Conservation (phyloP, 2,797 vertebrate species). For the Microhierax caerulescens region DNA sequence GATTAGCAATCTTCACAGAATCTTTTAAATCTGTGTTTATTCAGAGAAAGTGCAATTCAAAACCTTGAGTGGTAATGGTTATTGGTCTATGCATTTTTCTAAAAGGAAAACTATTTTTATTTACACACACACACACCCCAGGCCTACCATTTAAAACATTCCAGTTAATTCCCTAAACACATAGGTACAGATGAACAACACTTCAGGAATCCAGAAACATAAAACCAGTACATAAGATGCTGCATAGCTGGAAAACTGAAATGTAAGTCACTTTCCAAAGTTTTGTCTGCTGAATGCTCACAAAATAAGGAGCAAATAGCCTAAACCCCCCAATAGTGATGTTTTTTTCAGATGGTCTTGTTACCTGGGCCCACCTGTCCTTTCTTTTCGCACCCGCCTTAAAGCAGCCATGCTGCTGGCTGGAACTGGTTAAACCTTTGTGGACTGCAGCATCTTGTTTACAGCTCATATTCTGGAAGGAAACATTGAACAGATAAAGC, state of each 20-base stretch:
- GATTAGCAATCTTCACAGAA: background rate
- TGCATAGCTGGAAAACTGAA: background rate
- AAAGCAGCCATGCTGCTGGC: background rate
- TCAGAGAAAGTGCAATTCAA: background rate
- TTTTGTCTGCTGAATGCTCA: background rate
- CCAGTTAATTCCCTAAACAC: background rate
- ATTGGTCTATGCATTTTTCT: background rate
- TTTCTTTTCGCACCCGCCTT: background rate
- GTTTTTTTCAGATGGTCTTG: background rate
- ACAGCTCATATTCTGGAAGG: background rate
- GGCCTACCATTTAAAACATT: background rate
- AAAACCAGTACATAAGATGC: background rate
- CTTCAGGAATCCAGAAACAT: background rate
- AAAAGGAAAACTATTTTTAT: background rate
- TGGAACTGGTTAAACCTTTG: background rate
- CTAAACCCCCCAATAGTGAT: rapidly evolving
- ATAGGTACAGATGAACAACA: background rate
- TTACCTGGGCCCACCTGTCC: background rate
- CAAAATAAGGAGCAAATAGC: background rate
- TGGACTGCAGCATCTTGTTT: background rate
- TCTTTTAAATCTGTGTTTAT: background rate
- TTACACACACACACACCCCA: background rate
- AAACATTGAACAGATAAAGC: background rate
- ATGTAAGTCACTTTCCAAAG: background rate
- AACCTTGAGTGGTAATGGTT: background rate